A percentile compares a stretch with the other conserved stretches of the same genome.
These are phyloP conservation scores for Brachionus rotundiformis DNA, from an alignment of 1,140 invertebrate genomes.

Conservation along the genomic window DNA sequence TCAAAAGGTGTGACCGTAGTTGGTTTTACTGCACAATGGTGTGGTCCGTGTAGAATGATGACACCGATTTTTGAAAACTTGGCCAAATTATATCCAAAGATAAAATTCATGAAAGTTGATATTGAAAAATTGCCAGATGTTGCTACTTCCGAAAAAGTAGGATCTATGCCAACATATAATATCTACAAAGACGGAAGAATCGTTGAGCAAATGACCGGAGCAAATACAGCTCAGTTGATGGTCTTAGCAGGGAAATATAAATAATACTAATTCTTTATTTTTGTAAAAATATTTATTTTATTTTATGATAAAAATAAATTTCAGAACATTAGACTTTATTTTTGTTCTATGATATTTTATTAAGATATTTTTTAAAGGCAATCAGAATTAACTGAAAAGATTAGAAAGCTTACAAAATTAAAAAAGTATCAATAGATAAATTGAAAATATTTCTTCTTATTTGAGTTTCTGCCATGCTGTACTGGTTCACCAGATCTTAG, in stretches of 20 bases:
- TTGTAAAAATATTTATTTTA: neutral
- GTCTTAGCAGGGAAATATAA: neutral
- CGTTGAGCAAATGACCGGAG: neutral
- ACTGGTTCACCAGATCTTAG: too few species aligned
- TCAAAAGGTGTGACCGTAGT: conserved; percentile 14
- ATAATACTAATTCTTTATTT: neutral
- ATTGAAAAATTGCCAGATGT: conserved; percentile 23
- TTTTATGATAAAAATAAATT: neutral
- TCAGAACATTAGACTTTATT: neutral
- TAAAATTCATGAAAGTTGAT: conserved; percentile 45
- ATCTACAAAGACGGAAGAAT: conserved; percentile 31
- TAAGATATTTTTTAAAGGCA: too few species aligned
- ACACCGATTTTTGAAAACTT: conserved; percentile 20
- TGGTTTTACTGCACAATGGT: conserved; percentile 31
- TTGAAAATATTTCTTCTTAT: too few species aligned
- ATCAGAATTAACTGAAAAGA: too few species aligned
- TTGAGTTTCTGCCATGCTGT: too few species aligned
- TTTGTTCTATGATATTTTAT: too few species aligned
- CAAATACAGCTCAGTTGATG: neutral
- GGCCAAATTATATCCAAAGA: neutral
- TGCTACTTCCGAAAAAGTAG: neutral
- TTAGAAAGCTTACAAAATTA: too few species aligned
- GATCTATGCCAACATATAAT: conserved; percentile 15
- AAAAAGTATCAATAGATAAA: too few species aligned
- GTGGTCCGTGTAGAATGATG: conserved; percentile 47